Evolutionary conservation across 1,140 invertebrate species (phyloP), one percentile per base, ranked within the genome.

Genomic region (Lepidurus apus): DNA sequence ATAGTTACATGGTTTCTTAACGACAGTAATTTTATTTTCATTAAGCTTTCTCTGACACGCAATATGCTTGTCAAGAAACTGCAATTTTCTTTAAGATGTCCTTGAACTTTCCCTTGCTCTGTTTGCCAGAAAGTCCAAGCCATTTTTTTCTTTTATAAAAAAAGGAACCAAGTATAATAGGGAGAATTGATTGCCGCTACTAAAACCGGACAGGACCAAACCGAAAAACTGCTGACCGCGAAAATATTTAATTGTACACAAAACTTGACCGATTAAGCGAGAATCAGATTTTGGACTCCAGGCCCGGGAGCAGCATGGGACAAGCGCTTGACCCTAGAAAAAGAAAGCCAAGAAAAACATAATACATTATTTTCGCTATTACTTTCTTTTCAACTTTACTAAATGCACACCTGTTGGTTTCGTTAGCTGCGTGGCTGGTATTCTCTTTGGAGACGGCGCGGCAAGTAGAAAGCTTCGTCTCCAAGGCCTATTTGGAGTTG

Each of bases 391-490:
- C 26, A 76, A 26, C 24, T 21, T 21, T 76, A 5, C 53, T 45
- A 21, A 21, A 26, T 77, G 11, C 17, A 53, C 43, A 77, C 76
- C 76, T 77, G 53, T 45, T 77, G 7, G 76, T 65, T 47, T 77
- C 76, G 11, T 77, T 77, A 45, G 53, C 76, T 17, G 76, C 42
- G 34, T 42, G 44, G 76, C 53, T 77, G 21, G 53, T 13, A 21
- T 65, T 65, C 43, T 77, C 76, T 65, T 77, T 77, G 34, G 65
- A 45, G 21, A 77, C 42, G 42, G 76, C 42, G 34, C 76, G 76
- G 43, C 44, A 65, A 17, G 76, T 77, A 10, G 76, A 77, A 53
- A 77, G 42, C 53, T 77, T 77, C 44, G 45, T 77, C 76, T 77
- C 76, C 65, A 77, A 45, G 43, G 76, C 76, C 76, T 77, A 65